Percentiles rank a stretch among this genome's conserved stretches.
Conservation (phyloP, 2,113 vertebrate species). For the Saccopteryx leptura region DNA sequence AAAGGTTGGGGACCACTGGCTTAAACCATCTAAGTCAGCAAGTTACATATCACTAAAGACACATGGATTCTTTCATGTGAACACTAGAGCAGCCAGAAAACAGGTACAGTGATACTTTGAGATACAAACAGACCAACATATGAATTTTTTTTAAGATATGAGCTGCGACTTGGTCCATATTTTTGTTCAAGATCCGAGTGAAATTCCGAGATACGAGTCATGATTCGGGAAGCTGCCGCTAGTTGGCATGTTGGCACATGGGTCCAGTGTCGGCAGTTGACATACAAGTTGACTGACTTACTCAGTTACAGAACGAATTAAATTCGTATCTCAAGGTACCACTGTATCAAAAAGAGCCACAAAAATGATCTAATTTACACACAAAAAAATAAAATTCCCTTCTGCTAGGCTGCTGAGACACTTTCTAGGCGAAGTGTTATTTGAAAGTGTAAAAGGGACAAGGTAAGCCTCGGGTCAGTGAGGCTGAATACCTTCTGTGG, state of each 20-base stretch:
- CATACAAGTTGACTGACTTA: too few relatives aligned
- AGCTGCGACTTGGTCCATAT: too few relatives aligned
- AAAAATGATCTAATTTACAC: slow-evolving; percentile 16
- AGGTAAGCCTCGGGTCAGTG: slow-evolving; percentile 6
- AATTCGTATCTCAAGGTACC: too few relatives aligned
- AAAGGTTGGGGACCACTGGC: too few relatives aligned
- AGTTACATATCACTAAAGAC: slow-evolving; percentile 55
- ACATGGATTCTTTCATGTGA: slow-evolving; percentile 30
- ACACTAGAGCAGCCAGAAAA: slow-evolving; percentile 37
- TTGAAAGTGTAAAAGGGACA: slow-evolving; percentile 42
- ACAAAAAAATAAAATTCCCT: slow-evolving; percentile 62
- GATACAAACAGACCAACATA: too few relatives aligned
- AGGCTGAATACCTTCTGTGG: neutral
- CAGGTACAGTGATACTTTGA: neutral
- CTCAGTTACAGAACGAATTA: too few relatives aligned
- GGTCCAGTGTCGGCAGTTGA: too few relatives aligned
- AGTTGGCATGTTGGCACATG: too few relatives aligned
- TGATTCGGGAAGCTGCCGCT: too few relatives aligned
- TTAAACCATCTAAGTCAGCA: slow-evolving; percentile 64
- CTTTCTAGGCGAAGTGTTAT: slow-evolving; percentile 31
- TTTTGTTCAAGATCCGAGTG: too few relatives aligned
- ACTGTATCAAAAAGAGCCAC: neutral
- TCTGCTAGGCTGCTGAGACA: slow-evolving; percentile 5
- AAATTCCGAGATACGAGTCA: too few relatives aligned
- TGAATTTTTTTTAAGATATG: too few relatives aligned